Evolutionary conservation across 2,888 invertebrate species (phyloP), one percentile per base, ranked within the genome.

Genomic region (Oscheius onirici): DNA sequence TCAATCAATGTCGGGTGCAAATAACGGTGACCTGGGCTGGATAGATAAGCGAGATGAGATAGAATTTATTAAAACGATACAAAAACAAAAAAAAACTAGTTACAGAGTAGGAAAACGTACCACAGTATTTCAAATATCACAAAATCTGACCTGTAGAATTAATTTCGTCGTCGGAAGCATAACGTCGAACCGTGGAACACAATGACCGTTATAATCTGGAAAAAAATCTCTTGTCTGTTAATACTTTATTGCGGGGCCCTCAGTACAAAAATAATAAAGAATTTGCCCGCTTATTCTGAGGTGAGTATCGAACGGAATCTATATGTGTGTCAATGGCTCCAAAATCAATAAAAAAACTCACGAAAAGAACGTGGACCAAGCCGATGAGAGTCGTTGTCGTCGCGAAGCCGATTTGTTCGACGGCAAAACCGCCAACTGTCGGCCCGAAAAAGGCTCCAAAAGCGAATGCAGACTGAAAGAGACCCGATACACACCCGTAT

Each of bases 381-480:
- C 85, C 87, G 17, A 87, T 83, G 15, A 84, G 75, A 0, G 87
- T 84, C 0, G 88, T 82, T 6, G 88, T 87, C 87, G 87, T 88
- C 0, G 76, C 82, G 77, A 89, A 89, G 0, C 88, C 88, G 63
- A 88, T 78, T 40, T 67, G 41, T 68, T 87, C 81, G 1, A 83
- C 84, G 15, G 80, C 72, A 8, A 82, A 60, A n/a, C 87, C 87
- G 54, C 87, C 87, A 0, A 86, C 72, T 0, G 87, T 86, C 6
- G 87, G 87, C 8, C 87, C 87, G 60, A 87, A 75, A 70, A 87
- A 87, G 3, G 85, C 84, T 2, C 85, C 95, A 11, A 95, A 90
- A 0, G 95, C 94, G 85, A 95, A 94, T 0, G 93, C 92, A 0
- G 94, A 94, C 1, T 95, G 94, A 92, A 94, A 95, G 83, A 95